phyloP scores from a whole-genome alignment of 2,113 vertebrate genomes.

The Corythaeola cristata region DNA sequence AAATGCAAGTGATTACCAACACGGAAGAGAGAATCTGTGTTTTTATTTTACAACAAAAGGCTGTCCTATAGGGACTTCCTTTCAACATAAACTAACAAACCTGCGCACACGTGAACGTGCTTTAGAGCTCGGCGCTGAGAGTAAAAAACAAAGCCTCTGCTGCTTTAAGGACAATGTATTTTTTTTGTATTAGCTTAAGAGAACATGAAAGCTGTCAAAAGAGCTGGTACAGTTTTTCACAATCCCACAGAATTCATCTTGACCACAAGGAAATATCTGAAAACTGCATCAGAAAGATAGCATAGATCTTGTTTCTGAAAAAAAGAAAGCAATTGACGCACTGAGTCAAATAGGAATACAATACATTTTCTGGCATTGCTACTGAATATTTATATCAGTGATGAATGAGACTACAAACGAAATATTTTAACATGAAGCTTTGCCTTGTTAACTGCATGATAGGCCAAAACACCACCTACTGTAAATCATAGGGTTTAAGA shows the following conservation, averaged over 20 bases:
- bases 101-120: slow-evolving; percentile 34
- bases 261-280: slow-evolving; percentile 59
- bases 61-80: slow-evolving; percentile 69
- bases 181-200: slow-evolving; percentile 15
- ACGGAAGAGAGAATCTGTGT: slow-evolving; percentile 67
- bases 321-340: slow-evolving; percentile 52
- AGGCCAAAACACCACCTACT: slow-evolving; percentile 79
- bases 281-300: slow-evolving; percentile 51
- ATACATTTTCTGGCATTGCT: slow-evolving; percentile 62
- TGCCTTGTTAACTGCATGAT: slow-evolving; percentile 74
- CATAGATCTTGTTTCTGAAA: slow-evolving; percentile 44
- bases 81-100: slow-evolving; percentile 68
- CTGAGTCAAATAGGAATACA: slow-evolving; percentile 67
- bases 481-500: slow-evolving; percentile 78
- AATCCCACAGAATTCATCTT: slow-evolving; percentile 50
- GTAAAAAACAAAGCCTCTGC: background rate
- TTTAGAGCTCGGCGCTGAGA: slow-evolving; percentile 4
- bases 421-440: slow-evolving; percentile 74
- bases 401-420: slow-evolving; percentile 69
- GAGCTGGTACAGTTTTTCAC: slow-evolving; percentile 26
- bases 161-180: slow-evolving; percentile 22
- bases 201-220: slow-evolving; percentile 44
- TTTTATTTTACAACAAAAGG: slow-evolving; percentile 76
- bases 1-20: slow-evolving; percentile 74
- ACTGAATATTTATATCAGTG: slow-evolving; percentile 73